Evolutionary conservation across 1,140 invertebrate genomes (phyloP).

Genomic region (Oscheius sp.): DNA sequence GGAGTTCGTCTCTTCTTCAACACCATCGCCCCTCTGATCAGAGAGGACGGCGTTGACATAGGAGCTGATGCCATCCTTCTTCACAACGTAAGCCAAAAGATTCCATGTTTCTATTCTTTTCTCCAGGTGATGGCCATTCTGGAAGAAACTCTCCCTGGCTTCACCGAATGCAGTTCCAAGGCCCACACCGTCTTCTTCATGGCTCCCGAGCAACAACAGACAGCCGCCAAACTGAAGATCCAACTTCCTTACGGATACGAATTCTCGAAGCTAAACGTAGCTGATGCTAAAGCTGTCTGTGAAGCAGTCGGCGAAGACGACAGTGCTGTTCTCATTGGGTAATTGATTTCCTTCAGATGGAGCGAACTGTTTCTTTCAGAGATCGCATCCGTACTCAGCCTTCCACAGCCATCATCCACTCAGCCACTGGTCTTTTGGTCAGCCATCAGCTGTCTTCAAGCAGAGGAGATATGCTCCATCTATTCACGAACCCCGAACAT

Average conservation of each 20-base stretch:
- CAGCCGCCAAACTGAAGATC: background rate
- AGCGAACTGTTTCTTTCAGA: background rate
- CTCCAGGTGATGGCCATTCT: background rate
- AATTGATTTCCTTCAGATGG: background rate
- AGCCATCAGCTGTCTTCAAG: background rate
- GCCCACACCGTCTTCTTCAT: background rate
- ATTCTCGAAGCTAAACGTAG: background rate
- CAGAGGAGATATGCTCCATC: background rate
- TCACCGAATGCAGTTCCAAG: background rate
- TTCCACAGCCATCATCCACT: background rate
- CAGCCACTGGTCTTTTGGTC: background rate
- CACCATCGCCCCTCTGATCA: background rate
- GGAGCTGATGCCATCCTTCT: background rate
- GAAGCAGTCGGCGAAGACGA: slow-evolving; percentile 2
- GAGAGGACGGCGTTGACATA: background rate
- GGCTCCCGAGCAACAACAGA: background rate
- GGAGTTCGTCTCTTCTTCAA: background rate
- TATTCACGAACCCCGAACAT: background rate
- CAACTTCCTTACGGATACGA: background rate
- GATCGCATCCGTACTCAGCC: background rate
- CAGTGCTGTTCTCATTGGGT: background rate
- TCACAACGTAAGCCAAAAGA: background rate
- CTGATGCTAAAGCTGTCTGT: background rate
- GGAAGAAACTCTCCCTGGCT: background rate
- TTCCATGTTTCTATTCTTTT: background rate